Percentiles rank a stretch among this genome's conserved stretches.
These are phyloP conservation scores for Amorpha juglandis DNA, from an alignment of 2,888 invertebrate species.

Conservation along the genomic window DNA sequence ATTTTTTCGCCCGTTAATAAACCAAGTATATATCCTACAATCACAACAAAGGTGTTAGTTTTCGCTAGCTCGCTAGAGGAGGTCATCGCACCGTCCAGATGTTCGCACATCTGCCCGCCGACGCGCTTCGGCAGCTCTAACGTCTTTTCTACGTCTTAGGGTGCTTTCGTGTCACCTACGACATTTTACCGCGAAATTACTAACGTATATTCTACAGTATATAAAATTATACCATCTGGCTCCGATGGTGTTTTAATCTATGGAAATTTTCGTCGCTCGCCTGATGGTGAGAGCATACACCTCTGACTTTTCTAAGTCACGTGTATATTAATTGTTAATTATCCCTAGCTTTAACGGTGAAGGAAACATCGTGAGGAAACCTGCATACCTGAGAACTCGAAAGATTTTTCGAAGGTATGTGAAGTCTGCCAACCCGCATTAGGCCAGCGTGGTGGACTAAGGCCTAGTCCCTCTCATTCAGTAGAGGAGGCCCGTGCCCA, in stretches of 20 bases:
- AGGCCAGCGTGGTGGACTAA: too few species aligned
- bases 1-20: not conserved
- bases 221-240: not conserved
- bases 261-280: too few species aligned
- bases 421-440: too few species aligned
- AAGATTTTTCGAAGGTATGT: too few species aligned
- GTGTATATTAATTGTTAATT: too few species aligned
- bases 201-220: not conserved
- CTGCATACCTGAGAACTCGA: too few species aligned
- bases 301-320: too few species aligned
- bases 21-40: not conserved
- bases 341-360: too few species aligned
- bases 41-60: conserved; percentile 9
- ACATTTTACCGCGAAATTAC: conserved; percentile 13
- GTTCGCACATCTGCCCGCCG: conserved; percentile 52
- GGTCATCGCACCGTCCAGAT: conserved; percentile 26
- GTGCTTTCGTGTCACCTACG: conserved; percentile 33
- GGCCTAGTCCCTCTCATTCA: too few species aligned
- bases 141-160: conserved; percentile 47
- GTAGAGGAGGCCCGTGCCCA: too few species aligned
- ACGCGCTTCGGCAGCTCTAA: conserved; percentile 55
- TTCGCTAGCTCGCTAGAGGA: conserved; percentile 18
- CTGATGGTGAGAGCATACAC: too few species aligned
- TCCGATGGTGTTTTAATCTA: not conserved
- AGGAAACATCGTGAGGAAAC: too few species aligned